Base-by-base conservation (phyloP, 2,797 vertebrate species). In the Enteromius radiatus region DNA sequence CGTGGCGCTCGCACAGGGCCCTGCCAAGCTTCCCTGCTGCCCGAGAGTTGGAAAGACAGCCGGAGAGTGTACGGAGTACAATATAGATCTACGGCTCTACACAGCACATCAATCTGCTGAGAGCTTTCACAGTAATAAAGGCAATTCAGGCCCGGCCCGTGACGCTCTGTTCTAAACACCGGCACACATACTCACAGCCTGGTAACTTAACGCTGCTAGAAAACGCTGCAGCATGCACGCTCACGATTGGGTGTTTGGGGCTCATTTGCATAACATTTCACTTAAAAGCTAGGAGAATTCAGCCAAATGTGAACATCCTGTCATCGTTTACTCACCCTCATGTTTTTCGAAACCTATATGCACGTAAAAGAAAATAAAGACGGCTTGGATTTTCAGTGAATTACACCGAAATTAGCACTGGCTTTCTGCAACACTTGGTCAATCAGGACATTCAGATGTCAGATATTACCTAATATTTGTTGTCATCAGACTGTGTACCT, bases 1-100 rank as follows among this genome's bases (percentile, higher is more conserved):
- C 54, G 49, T 78, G 68, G 79, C 52, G 82, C 82, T 70, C 59
- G 71, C 74, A 59, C 83, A 38, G 70, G 81, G 56, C 84, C 74
- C 49, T 86, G 84, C 81, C 84, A 89, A 82, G 87, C 83, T 73
- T 87, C 84, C 64, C 81, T 36, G n/a, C 49, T 31, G 65, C 59
- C 61, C n/a, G 33, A 82, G 78, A 49, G 49, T 79, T 61, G 45
- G 84, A 85, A 84, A 78, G 84, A 54, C 78, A 81, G 83, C 61
- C 52, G 78, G 81, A 75, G 85, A 73, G 76, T 63, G 54, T n/a
- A 45, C 59, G 52, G 80, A 84, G 69, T 78, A 88, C 85, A 89
- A 84, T 85, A 86, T 81, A 84, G 81, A 85, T 80, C 87, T 86
- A 83, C 79, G 82, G 81, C 83, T 79, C 79, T 84, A 82, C 85